Evolutionary conservation across 2,113 vertebrate genomes (phyloP).

Genomic region (Acanthisitta chloris): DNA sequence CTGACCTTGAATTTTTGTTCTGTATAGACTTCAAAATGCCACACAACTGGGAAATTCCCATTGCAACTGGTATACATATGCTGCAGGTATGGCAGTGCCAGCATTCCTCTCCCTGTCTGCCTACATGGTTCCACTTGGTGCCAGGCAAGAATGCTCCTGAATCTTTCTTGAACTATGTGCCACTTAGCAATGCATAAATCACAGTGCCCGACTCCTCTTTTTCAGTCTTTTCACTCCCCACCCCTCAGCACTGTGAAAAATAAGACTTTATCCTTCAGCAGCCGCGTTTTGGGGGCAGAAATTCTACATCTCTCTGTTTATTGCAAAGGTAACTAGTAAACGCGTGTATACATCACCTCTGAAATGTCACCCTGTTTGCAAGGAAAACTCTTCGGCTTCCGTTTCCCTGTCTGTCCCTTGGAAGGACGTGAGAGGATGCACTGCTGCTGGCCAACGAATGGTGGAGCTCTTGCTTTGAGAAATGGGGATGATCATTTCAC

Average conservation of each 20-base stretch:
- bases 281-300: neutral
- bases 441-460: constrained; percentile 54
- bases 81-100: rapidly evolving
- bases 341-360: rapidly evolving
- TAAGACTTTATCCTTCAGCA: neutral
- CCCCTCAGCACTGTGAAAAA: neutral
- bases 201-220: neutral
- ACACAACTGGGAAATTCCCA: rapidly evolving
- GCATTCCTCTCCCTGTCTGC: neutral
- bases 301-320: neutral
- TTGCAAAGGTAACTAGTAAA: neutral
- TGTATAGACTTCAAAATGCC: neutral
- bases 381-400: neutral
- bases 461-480: constrained; percentile 74
- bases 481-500: neutral
- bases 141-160: neutral
- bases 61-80: rapidly evolving
- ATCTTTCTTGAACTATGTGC: neutral
- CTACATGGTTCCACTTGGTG: rapidly evolving
- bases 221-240: neutral
- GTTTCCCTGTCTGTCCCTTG: rapidly evolving
- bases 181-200: rapidly evolving
- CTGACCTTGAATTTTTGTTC: neutral
- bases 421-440: neutral
- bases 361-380: rapidly evolving